Evolutionary conservation across 2,797 vertebrate species (phyloP).

Genomic region (Phylloscopus collybita): DNA sequence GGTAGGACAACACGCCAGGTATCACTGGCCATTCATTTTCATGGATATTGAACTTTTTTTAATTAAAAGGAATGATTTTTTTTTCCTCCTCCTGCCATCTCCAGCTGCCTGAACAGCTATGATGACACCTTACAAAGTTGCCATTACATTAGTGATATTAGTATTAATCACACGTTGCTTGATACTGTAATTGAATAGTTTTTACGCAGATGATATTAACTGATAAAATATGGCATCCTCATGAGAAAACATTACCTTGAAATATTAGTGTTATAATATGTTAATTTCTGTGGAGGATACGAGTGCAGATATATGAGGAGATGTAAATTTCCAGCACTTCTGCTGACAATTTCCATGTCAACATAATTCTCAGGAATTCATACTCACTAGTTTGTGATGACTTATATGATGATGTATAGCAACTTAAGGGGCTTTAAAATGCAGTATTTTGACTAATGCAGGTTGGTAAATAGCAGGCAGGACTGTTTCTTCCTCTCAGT

Average conservation of each 20-base stretch:
- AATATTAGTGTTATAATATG: conserved; percentile 85
- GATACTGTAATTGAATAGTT: conserved; percentile 82
- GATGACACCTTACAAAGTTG: conserved; percentile 53
- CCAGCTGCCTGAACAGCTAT: conserved; percentile 9
- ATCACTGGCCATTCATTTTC: background rate
- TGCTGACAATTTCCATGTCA: conserved; percentile 82
- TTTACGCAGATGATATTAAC: conserved; percentile 81
- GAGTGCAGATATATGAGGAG: conserved; percentile 78
- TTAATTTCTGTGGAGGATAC: conserved; percentile 82
- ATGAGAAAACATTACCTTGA: conserved; percentile 85
- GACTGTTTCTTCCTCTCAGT: conserved; percentile 56
- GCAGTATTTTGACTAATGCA: conserved; percentile 82
- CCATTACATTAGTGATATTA: conserved; percentile 54
- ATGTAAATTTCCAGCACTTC: conserved; percentile 82
- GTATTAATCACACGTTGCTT: conserved; percentile 78
- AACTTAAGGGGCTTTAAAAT: conserved; percentile 84
- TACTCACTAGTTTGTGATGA: conserved; percentile 80
- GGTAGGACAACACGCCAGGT: background rate
- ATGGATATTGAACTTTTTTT: background rate
- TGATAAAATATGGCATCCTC: conserved; percentile 83
- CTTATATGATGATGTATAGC: conserved; percentile 86
- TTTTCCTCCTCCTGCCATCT: background rate
- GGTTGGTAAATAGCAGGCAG: conserved; percentile 79
- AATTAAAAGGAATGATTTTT: conserved; percentile 45
- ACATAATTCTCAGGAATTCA: conserved; percentile 83